Conservation (phyloP, 2,797 vertebrate genomes). For the Botia kubotai region DNA sequence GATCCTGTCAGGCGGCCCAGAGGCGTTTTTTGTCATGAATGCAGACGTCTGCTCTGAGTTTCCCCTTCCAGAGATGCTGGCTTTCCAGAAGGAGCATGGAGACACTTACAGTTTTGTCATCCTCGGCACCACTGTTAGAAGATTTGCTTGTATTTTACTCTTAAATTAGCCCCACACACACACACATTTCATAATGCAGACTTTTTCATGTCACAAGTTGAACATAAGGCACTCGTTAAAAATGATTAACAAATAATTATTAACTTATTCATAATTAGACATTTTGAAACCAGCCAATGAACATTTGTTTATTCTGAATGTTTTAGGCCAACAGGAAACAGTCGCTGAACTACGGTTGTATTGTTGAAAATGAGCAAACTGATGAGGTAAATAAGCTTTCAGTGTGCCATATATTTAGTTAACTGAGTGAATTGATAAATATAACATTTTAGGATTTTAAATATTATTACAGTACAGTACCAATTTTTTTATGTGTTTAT, state of each 20-base stretch:
- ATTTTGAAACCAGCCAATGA: not conserved
- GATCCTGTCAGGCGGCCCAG: slow-evolving; percentile 90
- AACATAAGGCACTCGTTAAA: not conserved
- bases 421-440: not conserved
- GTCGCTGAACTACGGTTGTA: slow-evolving; percentile 96
- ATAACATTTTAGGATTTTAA: not conserved
- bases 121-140: slow-evolving; percentile 91
- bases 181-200: not conserved
- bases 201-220: not conserved
- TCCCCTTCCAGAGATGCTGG: slow-evolving; percentile 91
- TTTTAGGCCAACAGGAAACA: slow-evolving; percentile 94
- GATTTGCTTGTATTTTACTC: not conserved
- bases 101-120: slow-evolving; percentile 88
- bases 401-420: not conserved
- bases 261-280: not conserved
- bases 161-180: not conserved
- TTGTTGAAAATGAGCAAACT: slow-evolving; percentile 88
- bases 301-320: slow-evolving; percentile 21
- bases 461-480: not conserved
- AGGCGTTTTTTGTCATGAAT: slow-evolving; percentile 92
- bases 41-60: slow-evolving; percentile 96
- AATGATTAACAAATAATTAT: not conserved
- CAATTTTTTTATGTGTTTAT: not conserved
- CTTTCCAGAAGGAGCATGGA: slow-evolving; percentile 83
- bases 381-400: slow-evolving; percentile 82